These are phyloP conservation scores for Rhodophaea formosa DNA, from an alignment of 2,888 invertebrate species.

Conservation along the genomic window DNA sequence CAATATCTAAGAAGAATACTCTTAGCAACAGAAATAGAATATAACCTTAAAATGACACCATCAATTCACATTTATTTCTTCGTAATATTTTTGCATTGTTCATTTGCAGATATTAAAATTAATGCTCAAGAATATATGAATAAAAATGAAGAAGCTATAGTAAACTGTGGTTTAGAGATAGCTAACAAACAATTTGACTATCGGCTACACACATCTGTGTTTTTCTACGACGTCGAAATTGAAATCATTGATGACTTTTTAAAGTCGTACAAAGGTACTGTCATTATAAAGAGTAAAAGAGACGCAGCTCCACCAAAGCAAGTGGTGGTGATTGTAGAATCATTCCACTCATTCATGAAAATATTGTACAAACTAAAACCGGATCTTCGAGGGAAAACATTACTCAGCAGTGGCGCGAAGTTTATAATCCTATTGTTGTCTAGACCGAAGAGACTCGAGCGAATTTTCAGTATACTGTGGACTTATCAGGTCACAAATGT, in stretches of 20 bases:
- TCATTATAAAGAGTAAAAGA: slow-evolving; percentile 47
- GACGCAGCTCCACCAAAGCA: slow-evolving; percentile 45
- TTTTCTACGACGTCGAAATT: slow-evolving; percentile 48
- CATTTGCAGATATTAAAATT: slow-evolving; percentile 24
- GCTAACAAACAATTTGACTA: slow-evolving; percentile 53
- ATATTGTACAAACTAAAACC: slow-evolving; percentile 47
- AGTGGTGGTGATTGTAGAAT: slow-evolving; percentile 51
- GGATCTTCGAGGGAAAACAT: slow-evolving; percentile 52
- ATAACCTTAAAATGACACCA: neutral
- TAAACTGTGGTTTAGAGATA: slow-evolving; percentile 45
- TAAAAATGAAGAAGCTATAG: slow-evolving; percentile 32
- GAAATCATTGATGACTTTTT: slow-evolving; percentile 44
- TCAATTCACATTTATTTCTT: neutral
- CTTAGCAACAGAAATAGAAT: no score
- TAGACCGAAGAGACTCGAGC: slow-evolving; percentile 42
- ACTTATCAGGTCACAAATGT: slow-evolving; percentile 50
- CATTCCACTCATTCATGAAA: slow-evolving; percentile 49
- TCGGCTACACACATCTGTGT: slow-evolving; percentile 43
- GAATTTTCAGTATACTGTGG: slow-evolving; percentile 52
- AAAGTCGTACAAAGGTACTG: slow-evolving; percentile 47
- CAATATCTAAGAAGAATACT: no score
- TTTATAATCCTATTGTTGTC: slow-evolving; percentile 50
- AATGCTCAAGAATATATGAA: slow-evolving; percentile 15
- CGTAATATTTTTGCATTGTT: neutral
- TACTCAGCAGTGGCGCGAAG: slow-evolving; percentile 50